Conservation (phyloP, 2,113 vertebrate species). For the Camelus dromedarius region DNA sequence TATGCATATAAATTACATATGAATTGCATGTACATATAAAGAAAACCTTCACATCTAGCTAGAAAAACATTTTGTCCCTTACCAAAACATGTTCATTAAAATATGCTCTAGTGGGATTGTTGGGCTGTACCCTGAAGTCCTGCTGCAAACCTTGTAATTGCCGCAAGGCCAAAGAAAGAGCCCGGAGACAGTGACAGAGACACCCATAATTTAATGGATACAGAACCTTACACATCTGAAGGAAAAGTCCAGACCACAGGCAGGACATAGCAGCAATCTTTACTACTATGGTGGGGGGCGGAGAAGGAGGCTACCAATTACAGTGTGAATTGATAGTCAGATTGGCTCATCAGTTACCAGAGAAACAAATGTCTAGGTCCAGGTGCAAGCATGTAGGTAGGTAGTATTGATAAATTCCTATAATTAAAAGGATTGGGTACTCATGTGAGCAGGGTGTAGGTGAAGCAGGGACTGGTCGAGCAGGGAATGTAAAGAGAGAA, state of each 20-base stretch:
- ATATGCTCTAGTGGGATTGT: background rate
- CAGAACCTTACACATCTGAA: background rate
- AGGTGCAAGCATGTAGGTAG: background rate
- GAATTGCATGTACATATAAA: background rate
- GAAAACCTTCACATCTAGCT: background rate
- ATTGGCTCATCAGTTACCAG: background rate
- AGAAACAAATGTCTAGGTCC: background rate
- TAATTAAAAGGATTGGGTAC: background rate
- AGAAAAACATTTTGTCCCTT: background rate
- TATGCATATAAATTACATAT: background rate
- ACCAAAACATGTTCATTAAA: constrained; percentile 36
- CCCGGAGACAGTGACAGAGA: too few species aligned
- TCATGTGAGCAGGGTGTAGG: background rate
- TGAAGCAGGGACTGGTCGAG: background rate
- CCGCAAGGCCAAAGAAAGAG: too few species aligned
- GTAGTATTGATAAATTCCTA: background rate
- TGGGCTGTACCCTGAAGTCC: background rate
- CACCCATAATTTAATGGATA: background rate
- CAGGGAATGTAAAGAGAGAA: background rate
- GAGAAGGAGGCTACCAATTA: background rate
- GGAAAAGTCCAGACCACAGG: background rate
- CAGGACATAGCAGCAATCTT: background rate
- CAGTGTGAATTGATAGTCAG: background rate
- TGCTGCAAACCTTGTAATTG: too few species aligned
- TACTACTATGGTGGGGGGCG: background rate